These are phyloP conservation scores for Deroptyus accipitrinus DNA, from an alignment of 2,113 vertebrate species.

Conservation along the genomic window DNA sequence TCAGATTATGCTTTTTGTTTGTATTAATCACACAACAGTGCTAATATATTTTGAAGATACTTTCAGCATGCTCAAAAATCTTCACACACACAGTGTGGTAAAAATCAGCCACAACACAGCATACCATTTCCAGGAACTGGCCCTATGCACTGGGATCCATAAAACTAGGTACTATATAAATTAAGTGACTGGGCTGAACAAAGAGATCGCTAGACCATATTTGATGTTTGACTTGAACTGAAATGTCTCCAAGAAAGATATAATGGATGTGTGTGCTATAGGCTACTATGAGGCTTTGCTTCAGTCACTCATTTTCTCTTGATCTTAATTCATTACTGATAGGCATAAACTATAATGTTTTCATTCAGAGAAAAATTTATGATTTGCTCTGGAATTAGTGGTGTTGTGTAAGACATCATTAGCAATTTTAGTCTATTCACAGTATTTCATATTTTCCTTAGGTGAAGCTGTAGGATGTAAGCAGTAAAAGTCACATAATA, in stretches of 20 bases:
- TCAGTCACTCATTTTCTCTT: not conserved
- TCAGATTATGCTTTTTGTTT: not conserved
- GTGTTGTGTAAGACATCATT: not conserved
- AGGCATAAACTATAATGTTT: constrained; percentile 7
- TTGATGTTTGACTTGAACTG: constrained; percentile 2
- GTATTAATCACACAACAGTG: not conserved
- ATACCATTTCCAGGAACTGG: not conserved
- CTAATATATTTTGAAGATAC: not conserved
- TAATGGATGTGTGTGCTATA: not conserved
- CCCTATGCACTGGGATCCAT: not conserved
- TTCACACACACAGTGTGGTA: not conserved
- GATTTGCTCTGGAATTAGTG: not conserved
- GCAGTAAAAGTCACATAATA: not conserved
- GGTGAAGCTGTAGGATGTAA: constrained; percentile 3
- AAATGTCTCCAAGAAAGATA: constrained; percentile 12
- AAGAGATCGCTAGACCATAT: not conserved
- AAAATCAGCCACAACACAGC: not conserved
- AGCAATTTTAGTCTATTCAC: not conserved
- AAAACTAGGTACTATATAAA: not conserved
- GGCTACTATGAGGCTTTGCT: not conserved
- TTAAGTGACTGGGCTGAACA: not conserved
- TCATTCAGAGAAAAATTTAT: not conserved
- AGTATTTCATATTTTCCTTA: not conserved
- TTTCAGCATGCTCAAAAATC: not conserved
- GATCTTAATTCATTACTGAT: not conserved